Base-by-base conservation (phyloP, 2,797 vertebrate species). In the Sebastes cheni region DNA sequence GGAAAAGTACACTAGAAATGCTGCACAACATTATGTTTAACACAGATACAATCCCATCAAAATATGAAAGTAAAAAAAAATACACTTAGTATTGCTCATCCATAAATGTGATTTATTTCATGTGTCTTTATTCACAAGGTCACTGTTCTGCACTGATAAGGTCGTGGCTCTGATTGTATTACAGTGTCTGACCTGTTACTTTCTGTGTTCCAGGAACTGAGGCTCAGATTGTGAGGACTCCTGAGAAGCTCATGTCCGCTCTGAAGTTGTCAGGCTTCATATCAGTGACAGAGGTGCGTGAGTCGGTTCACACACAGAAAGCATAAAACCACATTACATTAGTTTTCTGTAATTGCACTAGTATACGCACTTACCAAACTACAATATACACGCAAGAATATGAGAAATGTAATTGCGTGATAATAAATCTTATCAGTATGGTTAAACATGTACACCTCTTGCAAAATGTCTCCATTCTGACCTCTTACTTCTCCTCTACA, bases 241-340 rank as follows among this genome's bases (percentile, higher is more conserved):
- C 60, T 1, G 87, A 89, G 55, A 93, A 91, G 72, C 80, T 94
- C 20, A 7, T 58, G 22, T 90, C 93, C 0, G 66, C 54, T 13
- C 77, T 94, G 29, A 94, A 92, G 90, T 5, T 94, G 59, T 92
- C 92, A 0, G 93, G 93, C 22, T 93, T 93, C 50, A 70, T 39
- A 50, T 91, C 92, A 0, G 87, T 92, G 20, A 81, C 85, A 29
- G 73, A 92, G 92, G 93, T 93, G 74, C 54, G 84, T 30, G 12
- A 9, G 16, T 5, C 4, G 22, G 9, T 23, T 73, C 6, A 23
- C 25, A 39, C 25, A 30, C 29, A 67, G 4, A 36, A 22, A 29
- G 7, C 2, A 1, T 22, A 4, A 60, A 42, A 18, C 16, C 3
- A 46, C 8, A 16, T 58, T 7, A 6, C 5, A 4, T 29, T n/a